Percentiles rank a stretch among this genome's conserved stretches.
Evolutionary conservation across 2,888 invertebrate species (phyloP).

Genomic region (Drosophila kambysellisi): DNA sequence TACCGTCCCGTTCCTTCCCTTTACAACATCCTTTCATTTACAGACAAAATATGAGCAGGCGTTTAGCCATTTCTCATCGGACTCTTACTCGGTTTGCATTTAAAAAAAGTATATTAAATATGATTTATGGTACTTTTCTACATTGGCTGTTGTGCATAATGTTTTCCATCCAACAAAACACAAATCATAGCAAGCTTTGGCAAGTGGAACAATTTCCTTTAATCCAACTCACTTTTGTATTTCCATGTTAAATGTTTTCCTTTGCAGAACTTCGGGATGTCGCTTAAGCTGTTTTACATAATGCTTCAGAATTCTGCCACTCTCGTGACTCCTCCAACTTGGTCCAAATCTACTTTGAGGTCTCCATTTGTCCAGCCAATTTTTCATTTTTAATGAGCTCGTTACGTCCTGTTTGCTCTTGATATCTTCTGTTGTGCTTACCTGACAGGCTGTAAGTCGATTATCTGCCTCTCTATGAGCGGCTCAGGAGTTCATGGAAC

Average conservation of each 20-base stretch:
- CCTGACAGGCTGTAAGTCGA: conserved; percentile 6
- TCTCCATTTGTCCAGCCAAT: conserved; percentile 25
- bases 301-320: background rate
- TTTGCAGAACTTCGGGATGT: conserved; percentile 4
- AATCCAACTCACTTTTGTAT: conserved; percentile 3
- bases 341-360: background rate
- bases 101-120: conserved; percentile 39
- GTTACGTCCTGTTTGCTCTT: background rate
- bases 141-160: conserved; percentile 26
- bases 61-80: conserved; percentile 28
- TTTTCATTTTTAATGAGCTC: conserved; percentile 49
- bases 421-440: background rate
- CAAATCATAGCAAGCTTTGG: conserved; percentile 41
- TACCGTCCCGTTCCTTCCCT: background rate
- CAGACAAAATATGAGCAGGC: conserved; percentile 33
- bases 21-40: conserved; percentile 31
- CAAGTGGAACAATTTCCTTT: conserved; percentile 8
- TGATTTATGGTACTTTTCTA: conserved; percentile 41
- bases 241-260: conserved; percentile 13
- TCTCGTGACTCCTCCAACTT: background rate
- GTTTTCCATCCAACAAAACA: conserved; percentile 18
- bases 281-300: conserved; percentile 3
- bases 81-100: conserved; percentile 16
- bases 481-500: conserved; percentile 14
- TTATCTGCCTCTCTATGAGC: conserved; percentile 13